A percentile compares a stretch with the other conserved stretches of the same genome.
These are phyloP conservation scores for Drosophila mimica DNA, from an alignment of 2,888 invertebrate genomes.

Conservation along the genomic window DNA sequence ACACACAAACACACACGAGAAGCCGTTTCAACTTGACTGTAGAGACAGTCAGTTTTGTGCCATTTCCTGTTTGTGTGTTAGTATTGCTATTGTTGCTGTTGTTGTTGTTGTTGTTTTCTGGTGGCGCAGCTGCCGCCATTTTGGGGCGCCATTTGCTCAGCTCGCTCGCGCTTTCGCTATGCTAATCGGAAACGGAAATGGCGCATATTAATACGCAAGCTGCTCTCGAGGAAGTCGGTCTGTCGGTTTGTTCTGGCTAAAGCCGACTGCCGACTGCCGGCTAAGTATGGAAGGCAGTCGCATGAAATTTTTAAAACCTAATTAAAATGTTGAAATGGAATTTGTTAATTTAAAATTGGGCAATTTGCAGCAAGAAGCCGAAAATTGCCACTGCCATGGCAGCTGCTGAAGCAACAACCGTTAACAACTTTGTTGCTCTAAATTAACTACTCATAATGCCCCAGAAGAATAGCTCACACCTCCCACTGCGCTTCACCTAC, in stretches of 20 bases:
- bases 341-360: constrained; percentile 82
- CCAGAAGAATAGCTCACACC: constrained; percentile 25
- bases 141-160: constrained; percentile 64
- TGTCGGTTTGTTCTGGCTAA: constrained; percentile 14
- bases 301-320: constrained; percentile 82
- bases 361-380: constrained; percentile 64
- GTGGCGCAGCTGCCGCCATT: constrained; percentile 74
- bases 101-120: constrained; percentile 16
- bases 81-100: constrained; percentile 28
- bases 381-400: constrained; percentile 33
- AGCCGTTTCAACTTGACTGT: constrained; percentile 48
- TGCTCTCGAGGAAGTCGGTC: constrained; percentile 69
- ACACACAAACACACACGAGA: constrained; percentile 19
- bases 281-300: constrained; percentile 58
- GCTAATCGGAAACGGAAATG: constrained; percentile 82
- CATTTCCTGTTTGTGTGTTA: constrained; percentile 73
- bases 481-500: background rate
- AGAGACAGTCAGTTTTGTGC: constrained; percentile 75
- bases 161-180: constrained; percentile 59
- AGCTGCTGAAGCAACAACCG: constrained; percentile 57
- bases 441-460: constrained; percentile 81
- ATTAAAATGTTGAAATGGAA: constrained; percentile 82
- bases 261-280: constrained; percentile 4
- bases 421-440: constrained; percentile 78
- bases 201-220: constrained; percentile 81